Conservation (phyloP, 2,113 vertebrate genomes). For the Caloenas nicobarica region DNA sequence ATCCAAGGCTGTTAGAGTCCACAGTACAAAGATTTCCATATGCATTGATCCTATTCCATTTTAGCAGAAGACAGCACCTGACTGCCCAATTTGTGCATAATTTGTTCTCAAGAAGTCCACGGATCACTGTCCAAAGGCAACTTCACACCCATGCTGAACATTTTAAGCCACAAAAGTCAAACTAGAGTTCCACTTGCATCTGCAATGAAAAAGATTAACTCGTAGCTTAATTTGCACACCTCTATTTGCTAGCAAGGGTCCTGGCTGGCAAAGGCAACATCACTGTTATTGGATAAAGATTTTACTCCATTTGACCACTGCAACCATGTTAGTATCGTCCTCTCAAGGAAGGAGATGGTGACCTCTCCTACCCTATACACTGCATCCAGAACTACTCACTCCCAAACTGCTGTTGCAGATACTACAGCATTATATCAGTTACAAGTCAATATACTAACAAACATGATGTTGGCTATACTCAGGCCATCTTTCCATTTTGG, state of each 20-base stretch:
- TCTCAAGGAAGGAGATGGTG: neutral
- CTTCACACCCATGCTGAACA: neutral
- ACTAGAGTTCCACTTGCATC: neutral
- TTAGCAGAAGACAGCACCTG: neutral
- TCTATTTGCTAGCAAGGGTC: neutral
- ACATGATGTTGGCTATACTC: neutral
- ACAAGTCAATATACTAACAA: rapidly evolving
- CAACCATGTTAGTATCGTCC: neutral
- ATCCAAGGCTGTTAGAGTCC: neutral
- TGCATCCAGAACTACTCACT: neutral
- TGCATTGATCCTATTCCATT: neutral
- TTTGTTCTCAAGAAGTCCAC: neutral
- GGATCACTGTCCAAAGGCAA: neutral
- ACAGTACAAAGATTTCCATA: neutral
- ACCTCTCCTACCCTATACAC: neutral
- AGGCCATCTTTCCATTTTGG: neutral
- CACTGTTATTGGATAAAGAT: neutral
- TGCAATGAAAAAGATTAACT: neutral
- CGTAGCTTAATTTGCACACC: neutral
- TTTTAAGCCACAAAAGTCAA: neutral
- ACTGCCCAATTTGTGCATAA: neutral
- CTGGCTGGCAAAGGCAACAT: neutral
- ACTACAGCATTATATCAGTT: neutral
- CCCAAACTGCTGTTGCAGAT: neutral
- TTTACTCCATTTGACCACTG: neutral